Evolutionary conservation across 2,888 invertebrate genomes (phyloP).

Genomic region (Syrphus vitripennis): DNA sequence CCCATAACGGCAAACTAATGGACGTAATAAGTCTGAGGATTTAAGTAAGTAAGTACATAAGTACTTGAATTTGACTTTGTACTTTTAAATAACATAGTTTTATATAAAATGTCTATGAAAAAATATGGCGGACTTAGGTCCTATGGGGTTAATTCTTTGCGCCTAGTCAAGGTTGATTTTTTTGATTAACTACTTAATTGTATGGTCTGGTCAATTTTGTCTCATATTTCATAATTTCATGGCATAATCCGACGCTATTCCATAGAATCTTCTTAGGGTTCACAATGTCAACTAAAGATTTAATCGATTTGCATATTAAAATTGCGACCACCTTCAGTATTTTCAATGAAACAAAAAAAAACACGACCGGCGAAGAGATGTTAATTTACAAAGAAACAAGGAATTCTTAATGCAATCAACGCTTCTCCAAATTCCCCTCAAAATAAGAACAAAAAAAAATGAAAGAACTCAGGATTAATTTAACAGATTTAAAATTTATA

Average conservation of each 20-base stretch:
- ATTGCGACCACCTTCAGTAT: background rate
- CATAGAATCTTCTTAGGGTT: background rate
- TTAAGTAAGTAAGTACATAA: too few species aligned
- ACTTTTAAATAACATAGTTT: too few species aligned
- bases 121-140: too few species aligned
- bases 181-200: too few species aligned
- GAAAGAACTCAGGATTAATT: conserved; percentile 76
- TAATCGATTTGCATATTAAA: background rate
- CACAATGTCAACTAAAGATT: background rate
- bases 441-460: background rate
- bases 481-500: conserved; percentile 81
- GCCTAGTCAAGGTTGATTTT: too few species aligned
- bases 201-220: too few species aligned
- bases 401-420: conserved; percentile 70
- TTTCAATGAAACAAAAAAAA: background rate
- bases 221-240: too few species aligned
- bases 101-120: too few species aligned
- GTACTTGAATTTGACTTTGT: too few species aligned
- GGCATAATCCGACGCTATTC: background rate
- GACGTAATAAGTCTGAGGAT: too few species aligned
- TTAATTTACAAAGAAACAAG: conserved; percentile 53
- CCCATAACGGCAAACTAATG: too few species aligned
- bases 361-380: background rate
- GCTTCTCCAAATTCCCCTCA: background rate
- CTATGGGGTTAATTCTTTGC: too few species aligned